Evolutionary conservation across 2,797 vertebrate species (phyloP).

Genomic region (Arrhamphus sclerolepis): DNA sequence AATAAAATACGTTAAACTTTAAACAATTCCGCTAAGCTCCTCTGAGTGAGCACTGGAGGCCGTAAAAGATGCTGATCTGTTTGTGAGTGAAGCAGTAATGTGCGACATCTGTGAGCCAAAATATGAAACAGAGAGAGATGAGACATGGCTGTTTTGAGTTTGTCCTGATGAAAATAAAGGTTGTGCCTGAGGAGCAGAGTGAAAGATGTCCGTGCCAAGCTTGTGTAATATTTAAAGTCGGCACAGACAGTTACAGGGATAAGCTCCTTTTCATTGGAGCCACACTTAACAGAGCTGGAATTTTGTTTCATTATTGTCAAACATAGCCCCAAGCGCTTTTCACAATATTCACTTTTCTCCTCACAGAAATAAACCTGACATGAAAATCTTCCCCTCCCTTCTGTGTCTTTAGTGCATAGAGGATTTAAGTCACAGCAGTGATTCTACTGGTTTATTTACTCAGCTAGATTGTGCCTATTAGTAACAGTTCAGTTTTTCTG

Average conservation of each 20-base stretch:
- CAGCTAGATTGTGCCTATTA: slow-evolving; percentile 65
- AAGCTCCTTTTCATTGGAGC: slow-evolving; percentile 80
- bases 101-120: not conserved
- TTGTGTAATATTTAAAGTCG: slow-evolving; percentile 84
- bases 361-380: slow-evolving; percentile 70
- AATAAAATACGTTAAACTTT: not conserved
- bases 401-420: slow-evolving; percentile 48
- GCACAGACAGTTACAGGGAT: slow-evolving; percentile 82
- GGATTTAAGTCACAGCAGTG: slow-evolving; percentile 61
- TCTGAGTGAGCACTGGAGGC: not conserved
- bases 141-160: slow-evolving; percentile 65
- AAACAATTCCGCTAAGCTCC: not conserved
- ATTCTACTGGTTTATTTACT: slow-evolving; percentile 68
- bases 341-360: slow-evolving; percentile 59
- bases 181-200: slow-evolving; percentile 53
- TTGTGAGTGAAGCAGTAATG: not conserved
- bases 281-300: slow-evolving; percentile 84
- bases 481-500: slow-evolving; percentile 59
- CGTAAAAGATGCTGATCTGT: no score
- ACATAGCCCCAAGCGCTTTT: slow-evolving; percentile 72
- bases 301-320: slow-evolving; percentile 82
- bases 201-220: slow-evolving; percentile 77
- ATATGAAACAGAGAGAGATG: slow-evolving; percentile 11
- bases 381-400: slow-evolving; percentile 46
- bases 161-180: slow-evolving; percentile 78